These are phyloP conservation scores for Acanthacorydalis orientalis DNA, from an alignment of 2,888 invertebrate species.

Conservation along the genomic window DNA sequence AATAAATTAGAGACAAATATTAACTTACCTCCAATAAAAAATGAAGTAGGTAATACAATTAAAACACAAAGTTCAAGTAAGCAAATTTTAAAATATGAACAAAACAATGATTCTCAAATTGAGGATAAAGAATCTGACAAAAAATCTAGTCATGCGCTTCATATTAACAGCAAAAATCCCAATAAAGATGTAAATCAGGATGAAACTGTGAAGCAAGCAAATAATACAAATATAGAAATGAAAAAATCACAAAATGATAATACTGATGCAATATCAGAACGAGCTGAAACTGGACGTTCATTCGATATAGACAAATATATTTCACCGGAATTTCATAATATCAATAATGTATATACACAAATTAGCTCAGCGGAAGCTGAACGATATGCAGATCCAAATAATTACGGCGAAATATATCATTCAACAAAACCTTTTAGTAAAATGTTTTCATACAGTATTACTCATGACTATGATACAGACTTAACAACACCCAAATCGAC, in stretches of 20 bases:
- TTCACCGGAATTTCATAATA: constrained; percentile 32
- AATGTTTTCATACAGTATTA: background rate
- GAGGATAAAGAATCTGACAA: background rate
- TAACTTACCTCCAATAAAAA: no score
- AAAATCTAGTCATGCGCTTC: background rate
- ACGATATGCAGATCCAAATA: constrained; percentile 16
- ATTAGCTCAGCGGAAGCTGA: constrained; percentile 28
- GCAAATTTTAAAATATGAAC: no score
- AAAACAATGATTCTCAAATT: no score
- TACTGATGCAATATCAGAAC: constrained; percentile 4
- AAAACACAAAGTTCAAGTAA: no score
- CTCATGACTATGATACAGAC: constrained; percentile 5
- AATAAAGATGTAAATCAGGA: no score
- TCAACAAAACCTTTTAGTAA: constrained; percentile 1
- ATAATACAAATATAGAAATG: background rate
- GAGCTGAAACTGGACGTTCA: constrained; percentile 18
- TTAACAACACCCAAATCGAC: constrained; percentile 36
- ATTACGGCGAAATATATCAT: constrained; percentile 10
- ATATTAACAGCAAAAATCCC: background rate
- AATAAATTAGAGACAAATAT: no score
- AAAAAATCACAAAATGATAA: background rate
- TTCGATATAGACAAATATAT: constrained; percentile 27
- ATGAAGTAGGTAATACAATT: no score
- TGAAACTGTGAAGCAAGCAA: background rate
- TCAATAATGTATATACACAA: constrained; percentile 32